These are phyloP conservation scores for Momotus momota DNA, from an alignment of 2,797 vertebrate genomes.

Conservation along the genomic window DNA sequence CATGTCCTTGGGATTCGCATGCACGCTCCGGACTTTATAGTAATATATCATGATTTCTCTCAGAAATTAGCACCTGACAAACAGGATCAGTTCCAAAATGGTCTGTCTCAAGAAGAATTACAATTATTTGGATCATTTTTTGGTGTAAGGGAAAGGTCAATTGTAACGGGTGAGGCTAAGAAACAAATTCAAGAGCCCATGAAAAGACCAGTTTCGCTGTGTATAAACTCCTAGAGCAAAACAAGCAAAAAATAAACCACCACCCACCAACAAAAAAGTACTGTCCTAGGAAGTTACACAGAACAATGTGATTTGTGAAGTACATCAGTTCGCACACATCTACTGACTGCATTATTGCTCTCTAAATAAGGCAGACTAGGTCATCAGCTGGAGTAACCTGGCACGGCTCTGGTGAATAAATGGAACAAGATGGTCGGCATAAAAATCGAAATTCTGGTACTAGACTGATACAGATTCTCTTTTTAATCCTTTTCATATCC, in stretches of 20 bases:
- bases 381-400: not conserved
- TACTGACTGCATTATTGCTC: too few species aligned
- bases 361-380: not conserved
- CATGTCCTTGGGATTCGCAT: accelerated
- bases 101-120: not conserved
- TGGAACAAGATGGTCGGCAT: not conserved
- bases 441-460: not conserved
- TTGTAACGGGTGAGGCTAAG: not conserved
- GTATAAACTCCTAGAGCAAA: not conserved
- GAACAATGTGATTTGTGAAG: not conserved
- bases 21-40: not conserved
- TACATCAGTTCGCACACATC: not conserved
- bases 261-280: not conserved
- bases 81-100: accelerated
- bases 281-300: not conserved
- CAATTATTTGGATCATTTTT: not conserved
- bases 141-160: not conserved
- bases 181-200: not conserved
- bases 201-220: not conserved
- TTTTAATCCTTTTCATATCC: not conserved
- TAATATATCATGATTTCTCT: accelerated
- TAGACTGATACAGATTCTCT: not conserved
- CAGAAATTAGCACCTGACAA: not conserved
- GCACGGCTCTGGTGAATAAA: not conserved
- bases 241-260: not conserved